A percentile compares a stretch with the other conserved stretches of the same genome.
phyloP scores from a whole-genome alignment of 2,888 invertebrate species.

The Sturmia bella region DNA sequence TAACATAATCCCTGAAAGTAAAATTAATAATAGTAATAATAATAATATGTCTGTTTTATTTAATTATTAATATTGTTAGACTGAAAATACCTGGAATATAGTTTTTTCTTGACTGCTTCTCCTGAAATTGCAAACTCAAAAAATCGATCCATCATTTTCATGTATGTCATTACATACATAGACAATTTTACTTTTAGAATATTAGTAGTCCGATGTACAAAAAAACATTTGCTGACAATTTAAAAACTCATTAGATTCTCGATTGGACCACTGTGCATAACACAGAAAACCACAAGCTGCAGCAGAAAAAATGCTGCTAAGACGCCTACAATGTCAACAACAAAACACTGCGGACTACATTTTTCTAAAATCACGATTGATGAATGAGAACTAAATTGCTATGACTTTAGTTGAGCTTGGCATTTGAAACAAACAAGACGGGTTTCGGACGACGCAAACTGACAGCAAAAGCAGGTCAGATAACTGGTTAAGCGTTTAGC shows the following conservation, averaged over 20 bases:
- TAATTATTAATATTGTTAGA: too few species aligned
- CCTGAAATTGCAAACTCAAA: too few species aligned
- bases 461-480: slow-evolving; percentile 1
- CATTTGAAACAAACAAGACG: slow-evolving; percentile 50
- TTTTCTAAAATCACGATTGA: slow-evolving; percentile 57
- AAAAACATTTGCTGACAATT: too few species aligned
- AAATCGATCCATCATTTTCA: too few species aligned
- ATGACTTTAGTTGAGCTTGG: slow-evolving; percentile 62
- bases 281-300: slow-evolving; percentile 35
- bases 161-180: too few species aligned
- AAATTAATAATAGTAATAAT: too few species aligned
- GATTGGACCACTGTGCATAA: slow-evolving; percentile 37
- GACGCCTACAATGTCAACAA: slow-evolving; percentile 68
- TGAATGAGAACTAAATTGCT: slow-evolving; percentile 60
- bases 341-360: slow-evolving; percentile 60
- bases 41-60: too few species aligned
- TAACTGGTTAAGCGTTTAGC: neutral
- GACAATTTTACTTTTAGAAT: too few species aligned
- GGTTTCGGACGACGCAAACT: slow-evolving; percentile 6
- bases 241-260: neutral
- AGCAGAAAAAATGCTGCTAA: slow-evolving; percentile 41
- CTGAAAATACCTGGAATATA: too few species aligned
- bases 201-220: too few species aligned
- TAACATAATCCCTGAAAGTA: too few species aligned
- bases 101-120: too few species aligned